Evolutionary conservation across 2,888 invertebrate genomes (phyloP), one percentile per base, ranked within the genome.

Genomic region (Parasteatoda lunata): DNA sequence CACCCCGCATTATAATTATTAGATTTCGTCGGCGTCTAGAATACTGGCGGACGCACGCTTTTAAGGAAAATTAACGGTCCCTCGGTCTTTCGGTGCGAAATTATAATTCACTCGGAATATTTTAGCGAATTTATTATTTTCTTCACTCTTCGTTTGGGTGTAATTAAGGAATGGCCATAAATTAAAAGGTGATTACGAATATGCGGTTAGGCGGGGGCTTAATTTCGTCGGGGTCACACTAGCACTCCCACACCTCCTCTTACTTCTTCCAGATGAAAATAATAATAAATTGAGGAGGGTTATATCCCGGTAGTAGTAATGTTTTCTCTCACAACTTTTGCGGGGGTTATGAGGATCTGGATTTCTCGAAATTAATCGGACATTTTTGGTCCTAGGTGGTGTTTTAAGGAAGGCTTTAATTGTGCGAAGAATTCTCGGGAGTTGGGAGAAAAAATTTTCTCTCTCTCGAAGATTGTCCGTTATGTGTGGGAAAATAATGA

Each of bases 41-140:
- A 82, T 82, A 82, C 81, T 86, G 73, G 84, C 51, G 71, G 77
- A 78, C 84, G 72, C 84, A 48, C 84, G 86, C 86, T 81, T 86
- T 86, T 86, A 86, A 86, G 86, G 86, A 86, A 86, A 86, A 86
- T 86, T 86, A 86, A 86, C 86, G 86, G 86, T 86, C 73, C 86
- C 77, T 59, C 81, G 81, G 86, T 80, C 85, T 59, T 59, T 59
- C 59, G 79, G 81, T 81, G 86, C 86, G 81, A 81, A 86, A 86
- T 81, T 86, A 81, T 81, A 81, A 86, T 86, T 86, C 86, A 82
- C 86, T 85, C 86, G 81, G 81, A 86, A 86, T 86, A 86, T 86
- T 86, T 86, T 86, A 82, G 81, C 81, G 86, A 86, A 86, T 86
- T 86, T 81, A 86, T 86, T 86, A 81, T 86, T 82, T 86, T 81